Percentiles rank a stretch among this genome's conserved stretches.
These are phyloP conservation scores for Herminia tarsipennalis DNA, from an alignment of 2,888 invertebrate species.

Conservation along the genomic window DNA sequence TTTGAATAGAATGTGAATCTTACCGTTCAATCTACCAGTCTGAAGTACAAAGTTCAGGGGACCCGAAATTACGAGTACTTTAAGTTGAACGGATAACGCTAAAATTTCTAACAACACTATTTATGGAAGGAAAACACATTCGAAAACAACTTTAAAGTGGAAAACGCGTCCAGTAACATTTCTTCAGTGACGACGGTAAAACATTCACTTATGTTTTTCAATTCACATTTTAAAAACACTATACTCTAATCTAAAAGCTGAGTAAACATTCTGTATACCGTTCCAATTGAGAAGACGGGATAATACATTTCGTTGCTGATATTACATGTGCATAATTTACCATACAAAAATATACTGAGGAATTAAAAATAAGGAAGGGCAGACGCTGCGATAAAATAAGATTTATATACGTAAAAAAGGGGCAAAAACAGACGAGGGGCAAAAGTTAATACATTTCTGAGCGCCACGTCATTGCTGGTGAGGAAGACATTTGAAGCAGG, in stretches of 20 bases:
- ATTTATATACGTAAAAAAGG: not conserved
- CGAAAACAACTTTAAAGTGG: conserved; percentile 3
- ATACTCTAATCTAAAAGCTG: too few relatives aligned
- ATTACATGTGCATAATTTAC: not conserved
- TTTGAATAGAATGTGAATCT: conserved; percentile 22
- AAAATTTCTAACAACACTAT: conserved; percentile 16
- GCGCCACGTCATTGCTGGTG: conserved; percentile 27
- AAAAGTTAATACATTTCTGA: conserved; percentile 35
- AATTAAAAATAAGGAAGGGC: conserved; percentile 18
- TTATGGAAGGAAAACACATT: conserved; percentile 16
- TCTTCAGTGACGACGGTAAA: too few relatives aligned
- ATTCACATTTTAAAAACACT: too few relatives aligned
- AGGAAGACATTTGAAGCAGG: conserved; percentile 35
- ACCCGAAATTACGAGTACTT: conserved; percentile 20
- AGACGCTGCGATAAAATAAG: conserved; percentile 8
- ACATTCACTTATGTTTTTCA: too few relatives aligned
- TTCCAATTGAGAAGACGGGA: too few relatives aligned
- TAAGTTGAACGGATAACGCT: conserved; percentile 23
- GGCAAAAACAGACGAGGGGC: conserved; percentile 3
- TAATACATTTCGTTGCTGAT: not conserved
- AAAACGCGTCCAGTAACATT: too few relatives aligned
- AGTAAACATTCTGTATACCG: too few relatives aligned
- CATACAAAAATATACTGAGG: conserved; percentile 3
- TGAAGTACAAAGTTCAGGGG: conserved; percentile 28
- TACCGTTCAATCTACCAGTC: conserved; percentile 23